Base-by-base conservation (phyloP, 2,888 invertebrate species). In the Apamea monoglypha region DNA sequence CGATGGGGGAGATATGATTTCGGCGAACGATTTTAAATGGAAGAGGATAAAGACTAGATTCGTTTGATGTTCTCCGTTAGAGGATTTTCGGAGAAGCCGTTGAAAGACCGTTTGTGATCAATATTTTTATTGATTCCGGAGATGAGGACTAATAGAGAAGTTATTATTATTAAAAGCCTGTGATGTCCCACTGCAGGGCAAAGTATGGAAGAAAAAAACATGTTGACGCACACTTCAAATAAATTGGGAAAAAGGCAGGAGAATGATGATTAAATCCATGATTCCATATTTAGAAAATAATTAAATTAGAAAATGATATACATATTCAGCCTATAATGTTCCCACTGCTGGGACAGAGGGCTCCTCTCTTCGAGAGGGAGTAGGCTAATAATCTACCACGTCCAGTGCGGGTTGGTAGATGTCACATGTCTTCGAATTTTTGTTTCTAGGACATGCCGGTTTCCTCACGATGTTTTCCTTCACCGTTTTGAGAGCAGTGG, bases 1-100 rank as follows among this genome's bases (percentile, higher is more conserved):
- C 32, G 44, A 69, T 36, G 53, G 56, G 40, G 21, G 63, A 63
- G 64, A 71, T 68, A 36, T 67, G 7, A 76, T 59, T 36, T 74
- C 29, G 21, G 50, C 8, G 69, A 83, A 70, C 16, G 29, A 36
- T 72, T 69, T 68, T 53, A 83, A 72, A 40, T 21, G 14, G 5
- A 16, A 50, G 29, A 8, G 36, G 25, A 61, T 70, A 79, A 21
- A 29, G 68, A 83, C 36, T 56, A 76, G 7, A 76, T 71, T 81
- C 59, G 50, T 59, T 66, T 81, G 67, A 32, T 32, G 44, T 40
- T 16, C 7, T 56, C n/a, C 25, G 59, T 70, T n/a, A 12, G n/a
- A n/a, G 25, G 59, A 29, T 56, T 56, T 67, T n/a, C 7, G 4
- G n/a, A 10, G 32, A 50, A 66, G 16, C 56, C 29, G 50, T 70